Evolutionary conservation across 23 tunicate species (phyloP), one percentile per base, ranked within the genome.

Genomic region (Clavelina lepadiformis): DNA sequence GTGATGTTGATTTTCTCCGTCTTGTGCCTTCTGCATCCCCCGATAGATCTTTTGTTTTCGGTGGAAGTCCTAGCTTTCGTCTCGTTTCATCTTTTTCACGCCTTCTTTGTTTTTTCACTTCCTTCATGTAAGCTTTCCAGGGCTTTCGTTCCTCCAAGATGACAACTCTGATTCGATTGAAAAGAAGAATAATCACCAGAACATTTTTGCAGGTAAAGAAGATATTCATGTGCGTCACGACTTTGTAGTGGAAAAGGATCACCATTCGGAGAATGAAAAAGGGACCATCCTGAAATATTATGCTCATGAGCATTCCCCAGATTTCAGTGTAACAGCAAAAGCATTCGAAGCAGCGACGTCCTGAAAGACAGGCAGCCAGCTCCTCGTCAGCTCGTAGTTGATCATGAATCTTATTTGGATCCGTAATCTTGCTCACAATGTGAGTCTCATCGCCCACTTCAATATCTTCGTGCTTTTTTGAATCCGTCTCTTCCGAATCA

Each of bases 261-360:
- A 88, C 37, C 33, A 88, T 27, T 21, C 96, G 36, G 31, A 88
- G 37, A 44, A 80, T 73, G 28, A 88, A 69, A 80, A 88, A 88
- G 18, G 96, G 96, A 22, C 71, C 82, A 46, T 88, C 96, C 51
- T 88, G 96, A 31, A 88, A 88, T 33, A 60, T 32, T 0, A 88
- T 71, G 66, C 82, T 74, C 67, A 80, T 63, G 11, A 71, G 56
- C 96, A 79, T 73, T 22, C 96, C 82, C 96, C 96, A 88, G 21
- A 80, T 80, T 56, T 88, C 96, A 27, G 56, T 88, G 78, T 66
- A 80, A 41, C 81, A 88, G 55, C 88, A 80, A 51, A 88, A 88
- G 20, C 77, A 80, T 0, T 71, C 76, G 54, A 71, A 80, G 53
- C 75, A 52, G 52, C 75, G n/a, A 31, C 75, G 52, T n/a, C 75